These are phyloP conservation scores for Uria lomvia DNA, from an alignment of 2,113 vertebrate genomes.

Conservation along the genomic window DNA sequence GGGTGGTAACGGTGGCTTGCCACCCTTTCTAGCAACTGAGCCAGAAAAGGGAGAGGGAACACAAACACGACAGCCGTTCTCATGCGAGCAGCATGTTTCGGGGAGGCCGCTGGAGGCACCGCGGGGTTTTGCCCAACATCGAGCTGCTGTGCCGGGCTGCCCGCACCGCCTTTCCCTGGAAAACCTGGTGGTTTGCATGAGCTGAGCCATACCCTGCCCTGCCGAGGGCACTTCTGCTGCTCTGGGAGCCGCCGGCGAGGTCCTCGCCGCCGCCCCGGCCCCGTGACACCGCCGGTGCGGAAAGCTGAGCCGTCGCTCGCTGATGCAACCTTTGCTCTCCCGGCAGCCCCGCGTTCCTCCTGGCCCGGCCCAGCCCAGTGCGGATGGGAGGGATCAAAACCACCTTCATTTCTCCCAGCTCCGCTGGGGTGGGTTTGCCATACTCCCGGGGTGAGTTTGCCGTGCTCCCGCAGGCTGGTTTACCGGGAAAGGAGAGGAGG, in stretches of 20 bases:
- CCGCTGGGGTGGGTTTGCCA: rapidly evolving
- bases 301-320: background rate
- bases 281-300: background rate
- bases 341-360: background rate
- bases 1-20: background rate
- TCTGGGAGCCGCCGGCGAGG: rapidly evolving
- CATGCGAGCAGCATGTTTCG: background rate
- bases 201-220: rapidly evolving
- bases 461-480: too few relatives aligned
- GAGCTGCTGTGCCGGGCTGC: background rate
- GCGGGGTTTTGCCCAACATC: rapidly evolving
- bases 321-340: background rate
- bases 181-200: rapidly evolving
- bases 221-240: background rate
- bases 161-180: rapidly evolving
- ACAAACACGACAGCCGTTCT: rapidly evolving
- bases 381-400: background rate
- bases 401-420: background rate
- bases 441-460: too few relatives aligned
- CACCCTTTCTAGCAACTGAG: background rate
- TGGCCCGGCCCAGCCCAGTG: background rate
- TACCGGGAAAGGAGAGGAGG: too few relatives aligned
- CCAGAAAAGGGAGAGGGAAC: background rate
- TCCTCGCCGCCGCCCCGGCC: background rate
- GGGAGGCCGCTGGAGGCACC: background rate